Percentiles rank a stretch among this genome's conserved stretches.
These are phyloP conservation scores for Siphlonurus alternatus DNA, from an alignment of 2,888 invertebrate genomes.

Conservation along the genomic window DNA sequence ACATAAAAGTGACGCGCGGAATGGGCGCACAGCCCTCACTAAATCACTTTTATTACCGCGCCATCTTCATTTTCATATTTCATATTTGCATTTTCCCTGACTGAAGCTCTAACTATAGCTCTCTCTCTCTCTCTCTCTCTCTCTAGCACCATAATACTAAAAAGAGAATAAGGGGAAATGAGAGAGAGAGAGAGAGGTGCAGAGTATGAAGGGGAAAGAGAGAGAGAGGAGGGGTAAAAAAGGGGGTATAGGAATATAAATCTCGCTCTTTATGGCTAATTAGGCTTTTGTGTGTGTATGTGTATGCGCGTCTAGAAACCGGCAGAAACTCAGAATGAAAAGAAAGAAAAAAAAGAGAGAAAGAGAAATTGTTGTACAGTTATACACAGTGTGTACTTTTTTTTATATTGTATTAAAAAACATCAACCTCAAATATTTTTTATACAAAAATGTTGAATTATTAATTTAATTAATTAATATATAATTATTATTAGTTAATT, in stretches of 20 bases:
- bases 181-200: background rate
- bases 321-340: background rate
- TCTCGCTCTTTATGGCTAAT: constrained; percentile 4
- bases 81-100: constrained; percentile 36
- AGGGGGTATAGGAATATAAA: background rate
- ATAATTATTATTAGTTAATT: too few species aligned
- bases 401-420: too few species aligned
- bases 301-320: background rate
- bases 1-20: constrained; percentile 57
- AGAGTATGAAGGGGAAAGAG: background rate
- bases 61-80: constrained; percentile 50
- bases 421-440: too few species aligned
- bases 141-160: constrained; percentile 11
- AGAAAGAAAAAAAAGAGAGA: background rate
- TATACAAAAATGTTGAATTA: too few species aligned
- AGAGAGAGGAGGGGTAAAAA: background rate
- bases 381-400: background rate
- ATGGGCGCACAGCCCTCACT: constrained; percentile 61
- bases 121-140: constrained; percentile 16
- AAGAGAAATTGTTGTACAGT: background rate
- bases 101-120: constrained; percentile 11
- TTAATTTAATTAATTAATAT: too few species aligned
- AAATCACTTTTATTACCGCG: constrained; percentile 64
- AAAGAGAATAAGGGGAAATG: background rate
- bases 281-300: constrained; percentile 2